These are phyloP conservation scores for Betta splendens DNA, from an alignment of 2,797 vertebrate species.

Conservation along the genomic window DNA sequence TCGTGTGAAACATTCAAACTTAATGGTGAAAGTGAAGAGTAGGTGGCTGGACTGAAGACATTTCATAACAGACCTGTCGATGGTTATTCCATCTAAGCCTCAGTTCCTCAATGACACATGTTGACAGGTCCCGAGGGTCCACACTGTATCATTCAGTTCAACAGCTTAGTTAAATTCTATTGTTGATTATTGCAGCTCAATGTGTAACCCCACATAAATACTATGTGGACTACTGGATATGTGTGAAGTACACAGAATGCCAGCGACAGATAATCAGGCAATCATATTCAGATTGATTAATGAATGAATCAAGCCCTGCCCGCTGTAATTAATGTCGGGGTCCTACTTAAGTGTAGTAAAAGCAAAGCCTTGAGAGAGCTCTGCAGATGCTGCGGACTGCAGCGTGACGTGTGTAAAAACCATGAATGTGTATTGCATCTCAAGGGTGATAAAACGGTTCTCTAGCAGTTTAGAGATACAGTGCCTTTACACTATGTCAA, in stretches of 20 bases:
- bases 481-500: slow-evolving; percentile 96
- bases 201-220: too few species aligned
- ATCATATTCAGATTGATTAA: slow-evolving; percentile 56
- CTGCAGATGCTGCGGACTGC: slow-evolving; percentile 44
- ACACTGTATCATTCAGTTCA: slow-evolving; percentile 29
- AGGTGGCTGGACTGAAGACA: slow-evolving; percentile 21
- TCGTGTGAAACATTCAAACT: slow-evolving; percentile 36
- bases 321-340: slow-evolving; percentile 82
- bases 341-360: slow-evolving; percentile 59
- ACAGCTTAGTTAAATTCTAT: slow-evolving; percentile 24
- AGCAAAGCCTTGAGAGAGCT: slow-evolving; percentile 44
- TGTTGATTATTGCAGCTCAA: slow-evolving; percentile 43
- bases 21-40: slow-evolving; percentile 33
- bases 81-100: slow-evolving; percentile 39
- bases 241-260: slow-evolving; percentile 74
- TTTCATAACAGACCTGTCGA: slow-evolving; percentile 40
- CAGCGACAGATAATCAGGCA: slow-evolving; percentile 82
- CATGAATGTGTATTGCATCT: slow-evolving; percentile 52
- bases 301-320: slow-evolving; percentile 79
- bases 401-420: slow-evolving; percentile 30
- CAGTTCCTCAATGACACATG: slow-evolving; percentile 8
- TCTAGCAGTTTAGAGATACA: slow-evolving; percentile 71
- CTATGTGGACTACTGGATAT: too few species aligned
- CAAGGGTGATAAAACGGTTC: slow-evolving; percentile 48
- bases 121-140: slow-evolving; percentile 35